phyloP scores from a whole-genome alignment of 2,888 invertebrate species.

The Lucinisca nassula region DNA sequence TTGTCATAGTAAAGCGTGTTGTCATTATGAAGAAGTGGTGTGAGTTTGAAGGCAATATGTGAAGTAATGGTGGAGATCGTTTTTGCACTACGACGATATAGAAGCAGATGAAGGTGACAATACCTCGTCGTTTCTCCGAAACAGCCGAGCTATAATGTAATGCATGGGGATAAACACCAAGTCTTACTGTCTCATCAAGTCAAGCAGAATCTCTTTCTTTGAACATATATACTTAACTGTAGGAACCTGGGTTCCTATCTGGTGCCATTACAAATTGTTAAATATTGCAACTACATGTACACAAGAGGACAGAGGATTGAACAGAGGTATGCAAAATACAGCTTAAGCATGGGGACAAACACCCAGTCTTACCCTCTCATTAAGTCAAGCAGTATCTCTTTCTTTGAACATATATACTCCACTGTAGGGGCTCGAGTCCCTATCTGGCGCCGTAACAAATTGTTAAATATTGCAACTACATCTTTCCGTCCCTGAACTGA shows the following conservation, averaged over 20 bases:
- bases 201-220: constrained; percentile 98
- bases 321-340: no score
- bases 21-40: no score
- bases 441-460: constrained; percentile 99
- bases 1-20: no score
- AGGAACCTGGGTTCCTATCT: constrained; percentile 99
- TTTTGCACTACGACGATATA: no score
- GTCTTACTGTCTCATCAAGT: constrained; percentile 97
- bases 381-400: constrained; percentile 98
- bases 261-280: constrained; percentile 99
- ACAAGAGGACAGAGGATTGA: no score
- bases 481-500: constrained; percentile 97
- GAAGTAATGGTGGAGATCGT: no score
- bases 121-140: no score
- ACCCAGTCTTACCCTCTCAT: constrained; percentile 98
- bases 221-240: constrained; percentile 98
- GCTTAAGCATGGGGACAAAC: no score
- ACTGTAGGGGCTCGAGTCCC: constrained; percentile 98
- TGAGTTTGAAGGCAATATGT: no score
- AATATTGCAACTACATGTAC: constrained; percentile 99
- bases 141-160: no score
- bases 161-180: no score
- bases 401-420: constrained; percentile 99
- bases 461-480: constrained; percentile 99
- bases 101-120: no score